A percentile compares a stretch with the other conserved stretches of the same genome.
Evolutionary conservation across 2,113 vertebrate species (phyloP).

Genomic region (Pipra filicauda): DNA sequence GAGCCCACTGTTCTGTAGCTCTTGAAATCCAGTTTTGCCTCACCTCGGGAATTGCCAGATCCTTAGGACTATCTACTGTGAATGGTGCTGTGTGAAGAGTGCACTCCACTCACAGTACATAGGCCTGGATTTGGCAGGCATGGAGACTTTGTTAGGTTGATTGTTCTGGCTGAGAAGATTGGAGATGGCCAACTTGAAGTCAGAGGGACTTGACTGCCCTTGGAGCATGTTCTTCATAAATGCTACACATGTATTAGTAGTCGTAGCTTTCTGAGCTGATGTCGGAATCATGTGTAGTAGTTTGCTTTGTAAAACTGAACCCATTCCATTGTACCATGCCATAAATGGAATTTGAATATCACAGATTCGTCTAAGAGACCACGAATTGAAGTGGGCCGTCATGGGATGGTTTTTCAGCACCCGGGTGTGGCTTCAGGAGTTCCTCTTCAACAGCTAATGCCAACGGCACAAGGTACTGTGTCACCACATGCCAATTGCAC

Average conservation of each 20-base stretch:
- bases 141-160: conserved; percentile 11
- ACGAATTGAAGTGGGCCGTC: conserved; percentile 98
- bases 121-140: conserved; percentile 28
- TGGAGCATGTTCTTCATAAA: conserved; percentile 34
- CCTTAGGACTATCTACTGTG: not conserved
- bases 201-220: not conserved
- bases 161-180: conserved; percentile 33
- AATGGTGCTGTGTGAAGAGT: not conserved
- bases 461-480: conserved; percentile 96
- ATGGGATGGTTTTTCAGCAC: conserved; percentile 99
- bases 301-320: conserved; percentile 55
- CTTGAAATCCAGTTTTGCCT: conserved; percentile 1
- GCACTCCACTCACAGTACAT: conserved; percentile 5
- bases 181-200: not conserved
- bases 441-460: conserved; percentile 99
- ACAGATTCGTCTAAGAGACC: conserved; percentile 99
- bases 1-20: not conserved
- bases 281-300: conserved; percentile 52
- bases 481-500: conserved; percentile 73
- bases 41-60: not conserved
- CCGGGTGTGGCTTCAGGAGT: conserved; percentile 94
- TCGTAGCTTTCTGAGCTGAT: conserved; percentile 55
- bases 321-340: conserved; percentile 69
- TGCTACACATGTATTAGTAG: conserved; percentile 51
- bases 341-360: conserved; percentile 80